These are phyloP conservation scores for Dendrolimus pini DNA, from an alignment of 2,888 invertebrate genomes.

Conservation along the genomic window DNA sequence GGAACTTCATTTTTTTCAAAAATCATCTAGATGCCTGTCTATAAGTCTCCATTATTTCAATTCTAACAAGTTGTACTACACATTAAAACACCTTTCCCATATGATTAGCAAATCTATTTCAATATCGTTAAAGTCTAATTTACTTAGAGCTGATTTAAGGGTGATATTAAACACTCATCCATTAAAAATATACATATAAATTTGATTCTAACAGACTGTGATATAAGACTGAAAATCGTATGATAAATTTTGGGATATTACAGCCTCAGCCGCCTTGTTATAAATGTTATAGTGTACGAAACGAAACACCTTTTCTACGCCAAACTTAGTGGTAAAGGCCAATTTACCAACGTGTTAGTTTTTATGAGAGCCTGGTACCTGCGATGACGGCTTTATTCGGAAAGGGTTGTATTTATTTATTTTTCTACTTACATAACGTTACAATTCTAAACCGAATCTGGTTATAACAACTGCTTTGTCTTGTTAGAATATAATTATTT, in stretches of 20 bases:
- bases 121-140: background rate
- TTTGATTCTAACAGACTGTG: background rate
- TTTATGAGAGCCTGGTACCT: slow-evolving; percentile 38
- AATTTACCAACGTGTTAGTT: slow-evolving; percentile 33
- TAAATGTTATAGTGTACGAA: background rate
- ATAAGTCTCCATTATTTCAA: too few relatives aligned
- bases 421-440: background rate
- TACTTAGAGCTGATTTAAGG: background rate
- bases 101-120: background rate
- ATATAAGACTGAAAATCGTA: too few relatives aligned
- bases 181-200: background rate
- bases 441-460: background rate
- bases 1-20: too few relatives aligned
- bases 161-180: background rate
- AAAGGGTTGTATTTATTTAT: background rate
- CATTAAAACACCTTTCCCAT: background rate
- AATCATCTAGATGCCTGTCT: too few relatives aligned
- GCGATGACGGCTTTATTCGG: slow-evolving; percentile 21
- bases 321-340: slow-evolving; percentile 23
- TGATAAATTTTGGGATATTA: too few relatives aligned
- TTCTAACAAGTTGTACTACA: too few relatives aligned
- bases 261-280: background rate
- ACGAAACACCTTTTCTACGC: background rate
- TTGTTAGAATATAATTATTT: too few relatives aligned
- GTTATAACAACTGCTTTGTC: background rate